A percentile compares a stretch with the other conserved stretches of the same genome.
Conservation (phyloP, 1,140 invertebrate species). For the Drosophila persimilis region DNA sequence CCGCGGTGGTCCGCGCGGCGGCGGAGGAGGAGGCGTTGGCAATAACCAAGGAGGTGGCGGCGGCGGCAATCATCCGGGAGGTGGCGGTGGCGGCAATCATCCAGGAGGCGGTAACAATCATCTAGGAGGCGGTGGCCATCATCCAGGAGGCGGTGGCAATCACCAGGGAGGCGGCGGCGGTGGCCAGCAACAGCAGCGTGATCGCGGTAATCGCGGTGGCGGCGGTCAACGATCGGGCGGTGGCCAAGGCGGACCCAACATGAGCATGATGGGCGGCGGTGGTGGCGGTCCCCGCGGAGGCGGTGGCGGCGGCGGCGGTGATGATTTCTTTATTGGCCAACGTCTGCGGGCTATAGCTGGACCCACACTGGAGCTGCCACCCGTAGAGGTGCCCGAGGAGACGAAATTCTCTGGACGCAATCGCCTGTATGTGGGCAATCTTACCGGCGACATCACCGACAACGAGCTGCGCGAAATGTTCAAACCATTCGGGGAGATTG, state of each 20-base stretch:
- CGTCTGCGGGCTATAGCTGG: slow-evolving; percentile 90
- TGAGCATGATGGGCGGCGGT: slow-evolving; percentile 25
- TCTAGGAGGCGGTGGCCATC: slow-evolving; percentile 2
- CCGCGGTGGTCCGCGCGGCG: slow-evolving; percentile 16
- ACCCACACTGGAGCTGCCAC: slow-evolving; percentile 93
- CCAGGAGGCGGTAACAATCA: slow-evolving; percentile 1
- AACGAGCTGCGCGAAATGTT: slow-evolving; percentile 97
- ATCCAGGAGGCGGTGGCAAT: background rate
- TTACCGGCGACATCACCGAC: slow-evolving; percentile 99
- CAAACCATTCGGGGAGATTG: slow-evolving; percentile 92
- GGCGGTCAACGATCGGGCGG: slow-evolving; percentile 14
- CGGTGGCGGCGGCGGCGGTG: slow-evolving; percentile 37
- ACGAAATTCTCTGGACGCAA: slow-evolving; percentile 98
- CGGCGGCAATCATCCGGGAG: background rate
- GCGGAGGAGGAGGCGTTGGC: slow-evolving; percentile 17
- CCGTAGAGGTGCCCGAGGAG: slow-evolving; percentile 98
- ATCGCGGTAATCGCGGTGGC: slow-evolving; percentile 46
- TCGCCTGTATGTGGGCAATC: slow-evolving; percentile 98
- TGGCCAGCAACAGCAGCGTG: slow-evolving; percentile 21
- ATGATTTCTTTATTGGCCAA: slow-evolving; percentile 89
- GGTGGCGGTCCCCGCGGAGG: slow-evolving; percentile 40
- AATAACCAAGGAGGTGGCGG: slow-evolving; percentile 2
- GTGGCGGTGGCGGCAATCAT: background rate
- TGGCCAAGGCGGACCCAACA: slow-evolving; percentile 35
- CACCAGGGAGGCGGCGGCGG: background rate